A percentile compares a stretch with the other conserved stretches of the same genome.
Conservation (phyloP, 2,797 vertebrate genomes). For the Delichon dasypus region DNA sequence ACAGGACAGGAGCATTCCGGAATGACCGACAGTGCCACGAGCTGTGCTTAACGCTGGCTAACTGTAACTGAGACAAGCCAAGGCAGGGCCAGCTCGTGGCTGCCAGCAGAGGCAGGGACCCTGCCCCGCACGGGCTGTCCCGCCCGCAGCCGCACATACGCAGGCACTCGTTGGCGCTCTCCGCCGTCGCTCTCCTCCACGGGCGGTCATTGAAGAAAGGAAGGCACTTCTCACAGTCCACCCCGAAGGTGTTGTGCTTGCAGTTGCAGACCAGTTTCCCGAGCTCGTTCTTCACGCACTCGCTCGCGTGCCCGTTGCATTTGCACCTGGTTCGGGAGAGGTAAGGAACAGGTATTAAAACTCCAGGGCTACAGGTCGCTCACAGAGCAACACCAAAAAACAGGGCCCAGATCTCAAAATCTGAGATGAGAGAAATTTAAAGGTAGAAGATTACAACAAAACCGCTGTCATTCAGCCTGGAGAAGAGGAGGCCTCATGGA, state of each 20-base stretch:
- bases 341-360: neutral
- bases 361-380: neutral
- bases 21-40: neutral
- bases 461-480: neutral
- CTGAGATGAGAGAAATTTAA: neutral
- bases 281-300: slow-evolving; percentile 81
- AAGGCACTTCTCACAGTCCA: slow-evolving; percentile 88
- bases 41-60: neutral
- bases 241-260: slow-evolving; percentile 92
- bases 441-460: neutral
- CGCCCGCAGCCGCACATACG: slow-evolving; percentile 76
- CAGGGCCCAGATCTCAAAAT: neutral
- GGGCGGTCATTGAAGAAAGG: slow-evolving; percentile 95
- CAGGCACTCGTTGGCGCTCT: slow-evolving; percentile 89
- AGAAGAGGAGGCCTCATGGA: neutral
- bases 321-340: slow-evolving; percentile 84
- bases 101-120: neutral
- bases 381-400: neutral
- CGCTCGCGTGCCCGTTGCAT: slow-evolving; percentile 93
- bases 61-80: neutral
- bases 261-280: slow-evolving; percentile 87
- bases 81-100: neutral
- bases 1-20: neutral
- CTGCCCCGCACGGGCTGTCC: neutral
- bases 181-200: slow-evolving; percentile 89